Evolutionary conservation across 2,113 vertebrate genomes (phyloP), one percentile per base, ranked within the genome.

Genomic region (Epinephelus fuscoguttatus): DNA sequence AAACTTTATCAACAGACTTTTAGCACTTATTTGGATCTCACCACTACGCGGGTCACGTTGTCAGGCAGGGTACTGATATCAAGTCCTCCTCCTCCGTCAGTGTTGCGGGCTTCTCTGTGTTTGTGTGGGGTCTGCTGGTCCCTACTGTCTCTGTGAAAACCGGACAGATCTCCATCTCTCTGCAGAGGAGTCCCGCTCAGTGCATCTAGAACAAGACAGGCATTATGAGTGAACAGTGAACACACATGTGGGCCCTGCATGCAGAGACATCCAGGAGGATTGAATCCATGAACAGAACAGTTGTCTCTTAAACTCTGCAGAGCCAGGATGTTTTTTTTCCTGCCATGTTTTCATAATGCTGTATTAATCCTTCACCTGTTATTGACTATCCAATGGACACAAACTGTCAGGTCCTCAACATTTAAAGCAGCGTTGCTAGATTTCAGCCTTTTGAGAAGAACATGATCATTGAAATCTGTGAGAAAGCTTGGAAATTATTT

Each of bases 31-130:
- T 62, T 60, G 11, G 4, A 21, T 79, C 97, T 97, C 89, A 98
- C 97, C 96, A 97, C 93, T 18, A 96, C 84, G 2, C 82, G 95
- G 2, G 96, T 97, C 87, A 93, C 90, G 72, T 98, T 96, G 84
- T 96, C 93, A 0, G 94, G 92, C 84, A 98, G 93, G 0, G 94
- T 95, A 82, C 96, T 96, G 50, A 97, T 96, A 79, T 95, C 95
- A 61, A 97, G 77, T 70, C 94, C 94, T 75, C 63, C 91, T 61
- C 66, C 91, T 56, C 78, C 78, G 42, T 76, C 73, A 30, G 47
- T 49, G 49, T 42, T 55, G 87, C 95, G 95, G 79, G 92, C 95
- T 74, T 94, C 93, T 77, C 94, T 94, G 78, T 89, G 89, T 70
- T 83, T 91, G 0, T 88, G 61, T 27, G 91, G 89, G 17, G 55